Percentiles rank a stretch among this genome's conserved stretches.
phyloP scores from a whole-genome alignment of 92 coral and sea anemone species.

The Umimayanthus chanpuru region DNA sequence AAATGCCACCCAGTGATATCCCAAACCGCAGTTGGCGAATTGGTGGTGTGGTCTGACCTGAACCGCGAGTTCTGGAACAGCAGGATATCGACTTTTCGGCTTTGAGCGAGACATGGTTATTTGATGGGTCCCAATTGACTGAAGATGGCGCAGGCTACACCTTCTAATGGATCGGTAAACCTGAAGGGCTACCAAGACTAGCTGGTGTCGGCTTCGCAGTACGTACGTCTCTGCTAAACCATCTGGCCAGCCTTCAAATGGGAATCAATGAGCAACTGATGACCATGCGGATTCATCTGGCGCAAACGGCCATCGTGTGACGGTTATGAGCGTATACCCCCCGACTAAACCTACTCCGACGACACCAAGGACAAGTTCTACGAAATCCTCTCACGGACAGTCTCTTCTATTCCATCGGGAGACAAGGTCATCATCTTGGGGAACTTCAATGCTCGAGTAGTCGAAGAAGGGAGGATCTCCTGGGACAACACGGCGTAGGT shows the following conservation, averaged over 20 bases:
- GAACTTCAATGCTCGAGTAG: too few relatives aligned
- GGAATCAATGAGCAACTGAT: neutral
- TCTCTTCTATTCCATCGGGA: neutral
- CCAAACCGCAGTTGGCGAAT: too few relatives aligned
- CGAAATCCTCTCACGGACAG: too few relatives aligned
- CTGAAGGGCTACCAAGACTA: neutral
- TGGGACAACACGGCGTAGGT: constrained; percentile 23
- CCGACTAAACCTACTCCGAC: too few relatives aligned
- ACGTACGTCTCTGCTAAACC: neutral
- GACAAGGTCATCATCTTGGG: neutral
- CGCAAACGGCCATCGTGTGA: constrained; percentile 8
- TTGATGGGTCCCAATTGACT: constrained; percentile 17
- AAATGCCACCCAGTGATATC: too few relatives aligned
- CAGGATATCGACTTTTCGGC: neutral
- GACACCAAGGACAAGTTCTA: too few relatives aligned
- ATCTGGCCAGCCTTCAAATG: neutral
- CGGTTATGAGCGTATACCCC: neutral
- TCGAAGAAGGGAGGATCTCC: constrained; percentile 3
- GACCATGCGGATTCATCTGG: neutral
- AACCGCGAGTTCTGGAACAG: neutral
- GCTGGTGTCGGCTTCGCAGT: too few relatives aligned
- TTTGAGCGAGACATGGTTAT: constrained; percentile 15
- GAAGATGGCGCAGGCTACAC: constrained; percentile 34
- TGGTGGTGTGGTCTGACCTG: too few relatives aligned
- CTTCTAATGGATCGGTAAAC: neutral